Evolutionary conservation across 2,888 invertebrate species (phyloP), one percentile per base, ranked within the genome.

Genomic region (Gandaritis pyraliata): DNA sequence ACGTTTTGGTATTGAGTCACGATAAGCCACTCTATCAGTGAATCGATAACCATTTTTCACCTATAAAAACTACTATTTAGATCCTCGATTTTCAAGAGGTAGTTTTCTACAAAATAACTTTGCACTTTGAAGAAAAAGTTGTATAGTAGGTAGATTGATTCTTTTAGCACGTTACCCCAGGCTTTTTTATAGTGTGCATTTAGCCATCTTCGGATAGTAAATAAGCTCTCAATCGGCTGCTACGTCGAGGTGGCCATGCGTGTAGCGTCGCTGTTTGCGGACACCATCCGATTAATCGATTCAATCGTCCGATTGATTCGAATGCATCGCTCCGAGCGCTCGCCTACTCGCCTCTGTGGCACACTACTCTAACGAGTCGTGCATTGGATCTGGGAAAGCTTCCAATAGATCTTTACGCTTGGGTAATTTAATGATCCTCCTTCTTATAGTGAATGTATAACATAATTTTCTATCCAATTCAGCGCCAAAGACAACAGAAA

Each of bases 261-360:
- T 78, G 71, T 64, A 48, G 57, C 71, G 73, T 62, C 73, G 69
- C 74, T 80, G 82, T 85, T 82, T 82, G 84, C 75, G 72, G 77
- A 81, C 80, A 77, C 75, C 72, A 76, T 70, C 77, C 78, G 80
- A 85, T 86, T 85, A 85, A 86, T 85, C 83, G 81, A 82, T 82
- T 78, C 81, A 81, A 86, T 85, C 82, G 82, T 71, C 74, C 76
- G 81, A 78, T 82, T 85, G 78, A 85, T 83, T 83, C 77, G 80
- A 75, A 79, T 83, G 78, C 77, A 78, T 76, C 75, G 72, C 75
- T 75, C 61, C 59, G 59, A 66, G 61, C 54, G 57, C 47, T 60
- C 46, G 48, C 39, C 56, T 62, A 54, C 47, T 60, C 46, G 48
- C 39, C 53, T 62, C 51, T 58, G 41, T 52, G 39, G 8, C 38